Base-by-base conservation (phyloP, 1,140 invertebrate genomes). In the Psix sp. region DNA sequence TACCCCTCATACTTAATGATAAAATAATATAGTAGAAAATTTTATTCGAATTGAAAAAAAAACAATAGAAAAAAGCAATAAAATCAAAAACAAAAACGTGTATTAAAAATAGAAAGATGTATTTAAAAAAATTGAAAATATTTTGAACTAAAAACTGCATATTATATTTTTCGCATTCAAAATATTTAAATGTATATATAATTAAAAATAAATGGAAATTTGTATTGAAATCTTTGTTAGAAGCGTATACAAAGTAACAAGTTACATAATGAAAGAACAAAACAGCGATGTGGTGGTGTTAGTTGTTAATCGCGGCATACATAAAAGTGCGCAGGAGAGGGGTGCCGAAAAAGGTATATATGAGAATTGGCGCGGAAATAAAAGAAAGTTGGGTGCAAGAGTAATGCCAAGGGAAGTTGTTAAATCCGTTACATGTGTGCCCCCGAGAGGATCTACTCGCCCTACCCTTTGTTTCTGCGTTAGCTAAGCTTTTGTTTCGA, bases 401-500 rank as follows among this genome's bases (percentile, higher is more conserved):
- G 82, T 83, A 87, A 85, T 85, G 83, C 77, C 77, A 77, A 70
- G 83, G 83, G 83, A 87, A 85, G 83, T 82, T 86, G 85, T 87
- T 85, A 86, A 86, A 86, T 82, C 75, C 84, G 82, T 80, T 86
- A 82, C 84, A 86, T 86, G 84, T 86, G 82, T 85, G 84, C 75
- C 78, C 77, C 65, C 71, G 77, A 79, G 74, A 82, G 81, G 77
- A 79, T 84, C 80, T 73, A 80, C 78, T 80, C 81, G 56, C 70
- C 73, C 76, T 62, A 78, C 72, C 81, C 79, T 86, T 87, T 86
- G 86, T 86, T 80, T 84, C 83, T 74, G 75, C 78, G 85, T 84
- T 83, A 82, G 83, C 75, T 80, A 75, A 83, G 83, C 86, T 86
- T 87, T 87, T 87, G 86, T 87, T 84, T 86, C 85, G 77, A 77